Evolutionary conservation across 2,888 invertebrate genomes (phyloP), one percentile per base, ranked within the genome.

Genomic region (Busseola fusca): DNA sequence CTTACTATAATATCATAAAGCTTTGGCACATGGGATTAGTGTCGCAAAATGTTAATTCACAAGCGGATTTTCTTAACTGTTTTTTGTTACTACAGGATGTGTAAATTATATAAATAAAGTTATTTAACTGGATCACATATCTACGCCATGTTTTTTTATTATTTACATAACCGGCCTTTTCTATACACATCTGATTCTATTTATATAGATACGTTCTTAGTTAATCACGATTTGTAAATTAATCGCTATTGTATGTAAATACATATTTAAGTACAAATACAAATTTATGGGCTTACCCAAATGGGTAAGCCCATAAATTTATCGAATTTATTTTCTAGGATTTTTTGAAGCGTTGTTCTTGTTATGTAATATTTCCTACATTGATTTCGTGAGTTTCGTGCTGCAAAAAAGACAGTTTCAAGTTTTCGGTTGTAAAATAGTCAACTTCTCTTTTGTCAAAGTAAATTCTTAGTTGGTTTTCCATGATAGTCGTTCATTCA

Each of bases 21-120:
- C 74, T 74, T 77, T 75, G 80, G 67, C 73, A 70, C 30, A 48
- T 45, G 6, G 62, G 50, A 84, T 80, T 78, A 71, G 72, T 70
- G 64, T 67, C 72, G 25, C 52, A 45, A 65, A 73, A 70, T 60
- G 72, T 30, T 56, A 69, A 82, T 79, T 74, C 50, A 14, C 7
- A 18, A 60, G 16, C 21, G 64, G 54, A 45, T 66, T 64, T 59
- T 60, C 27, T 65, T 57, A 72, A 69, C 66, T 27, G 66, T 76
- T 52, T 65, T 60, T 37, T 65, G 48, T 42, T 30, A 40, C 10
- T 12, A 63, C 56, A 69, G 64, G 64, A 80, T 75, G 52, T 62
- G n/a, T 63, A 68, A 68, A 70, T 7, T 3, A 27, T 59, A 54
- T 56, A 10, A 67, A 14, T 42, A 30, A 42, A 25, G 25, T 56